phyloP scores from a whole-genome alignment of 2,113 vertebrate species.

The Corythoichthys haematopterus region DNA sequence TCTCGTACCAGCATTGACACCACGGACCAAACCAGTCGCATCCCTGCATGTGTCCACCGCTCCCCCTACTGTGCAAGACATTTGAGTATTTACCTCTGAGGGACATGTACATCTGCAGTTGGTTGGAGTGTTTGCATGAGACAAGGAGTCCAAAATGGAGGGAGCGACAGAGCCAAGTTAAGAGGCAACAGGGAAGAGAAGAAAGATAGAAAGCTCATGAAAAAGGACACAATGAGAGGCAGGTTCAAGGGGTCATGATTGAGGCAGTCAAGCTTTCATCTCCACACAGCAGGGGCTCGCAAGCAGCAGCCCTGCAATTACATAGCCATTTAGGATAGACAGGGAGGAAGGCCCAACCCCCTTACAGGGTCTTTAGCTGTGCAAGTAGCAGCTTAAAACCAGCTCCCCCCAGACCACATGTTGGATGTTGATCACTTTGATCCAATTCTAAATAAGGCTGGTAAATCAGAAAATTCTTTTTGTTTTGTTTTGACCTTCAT shows the following conservation, averaged over 20 bases:
- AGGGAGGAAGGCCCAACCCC: constrained; percentile 22
- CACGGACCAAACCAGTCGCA: constrained; percentile 25
- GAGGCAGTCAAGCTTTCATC: constrained; percentile 57
- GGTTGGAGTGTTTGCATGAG: constrained; percentile 15
- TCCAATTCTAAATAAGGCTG: constrained; percentile 1
- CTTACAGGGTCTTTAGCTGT: constrained; percentile 26
- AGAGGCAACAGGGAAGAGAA: constrained; percentile 22
- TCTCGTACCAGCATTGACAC: constrained; percentile 53
- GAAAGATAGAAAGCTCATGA: constrained; percentile 17
- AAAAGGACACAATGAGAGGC: constrained; percentile 39
- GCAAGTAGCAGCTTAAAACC: constrained; percentile 22
- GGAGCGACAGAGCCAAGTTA: constrained; percentile 2
- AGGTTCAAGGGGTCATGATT: constrained; percentile 53
- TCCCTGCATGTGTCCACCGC: constrained; percentile 31
- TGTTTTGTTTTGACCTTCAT: not conserved
- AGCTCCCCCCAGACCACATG: not conserved
- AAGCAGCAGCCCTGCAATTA: constrained; percentile 62
- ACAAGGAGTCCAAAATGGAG: not conserved
- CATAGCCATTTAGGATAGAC: constrained; percentile 55
- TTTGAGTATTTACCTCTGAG: constrained; percentile 46
- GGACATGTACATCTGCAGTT: constrained; percentile 21
- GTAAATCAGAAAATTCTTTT: constrained; percentile 4
- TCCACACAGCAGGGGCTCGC: constrained; percentile 46
- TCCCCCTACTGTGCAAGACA: constrained; percentile 40
- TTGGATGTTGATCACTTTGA: constrained; percentile 10